A percentile compares a stretch with the other conserved stretches of the same genome.
phyloP scores from a whole-genome alignment of 2,113 vertebrate genomes.

The Sialia sialis region DNA sequence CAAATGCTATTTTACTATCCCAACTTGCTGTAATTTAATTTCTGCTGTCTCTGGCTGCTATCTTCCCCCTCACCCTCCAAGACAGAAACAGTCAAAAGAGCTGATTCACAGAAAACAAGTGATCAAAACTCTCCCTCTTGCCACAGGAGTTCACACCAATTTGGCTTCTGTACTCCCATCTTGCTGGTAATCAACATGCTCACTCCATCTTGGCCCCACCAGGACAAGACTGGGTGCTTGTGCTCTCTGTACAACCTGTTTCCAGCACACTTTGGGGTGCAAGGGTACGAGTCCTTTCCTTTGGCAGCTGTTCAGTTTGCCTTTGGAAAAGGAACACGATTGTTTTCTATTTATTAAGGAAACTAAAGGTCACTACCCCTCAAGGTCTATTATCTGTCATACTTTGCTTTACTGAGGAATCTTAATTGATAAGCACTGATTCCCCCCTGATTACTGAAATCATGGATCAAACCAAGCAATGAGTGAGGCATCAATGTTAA shows the following conservation, averaged over 20 bases:
- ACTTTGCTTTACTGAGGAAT: neutral
- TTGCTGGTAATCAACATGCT: neutral
- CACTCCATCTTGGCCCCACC: neutral
- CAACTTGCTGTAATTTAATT: neutral
- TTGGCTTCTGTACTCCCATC: neutral
- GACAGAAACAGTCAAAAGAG: neutral
- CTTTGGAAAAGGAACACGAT: neutral
- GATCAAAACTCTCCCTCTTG: neutral
- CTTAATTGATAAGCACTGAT: neutral
- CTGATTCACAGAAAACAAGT: neutral
- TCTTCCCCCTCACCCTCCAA: fast-evolving
- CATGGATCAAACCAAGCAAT: neutral
- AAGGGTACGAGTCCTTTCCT: neutral
- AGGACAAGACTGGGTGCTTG: neutral
- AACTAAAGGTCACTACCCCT: neutral
- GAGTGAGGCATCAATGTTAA: neutral
- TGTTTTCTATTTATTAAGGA: neutral
- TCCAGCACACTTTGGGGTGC: neutral
- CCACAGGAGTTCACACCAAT: neutral
- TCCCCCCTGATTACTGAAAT: neutral
- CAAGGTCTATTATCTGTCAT: neutral
- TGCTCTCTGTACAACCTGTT: neutral
- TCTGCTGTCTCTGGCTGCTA: neutral
- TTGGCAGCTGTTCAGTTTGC: neutral
- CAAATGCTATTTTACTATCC: neutral